Conservation (phyloP, 2,797 vertebrate genomes). For the Anguilla marmorata region DNA sequence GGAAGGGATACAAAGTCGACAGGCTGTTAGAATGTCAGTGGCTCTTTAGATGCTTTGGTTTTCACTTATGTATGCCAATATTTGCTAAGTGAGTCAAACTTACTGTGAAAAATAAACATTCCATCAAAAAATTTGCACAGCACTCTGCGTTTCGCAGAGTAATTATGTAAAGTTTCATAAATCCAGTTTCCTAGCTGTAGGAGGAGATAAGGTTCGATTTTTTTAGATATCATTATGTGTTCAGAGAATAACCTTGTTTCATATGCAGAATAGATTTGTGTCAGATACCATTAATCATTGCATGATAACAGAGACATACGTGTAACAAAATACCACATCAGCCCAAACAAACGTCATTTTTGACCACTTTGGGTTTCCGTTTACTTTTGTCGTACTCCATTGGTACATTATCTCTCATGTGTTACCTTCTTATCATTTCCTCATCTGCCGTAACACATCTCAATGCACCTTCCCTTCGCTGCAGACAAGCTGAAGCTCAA, state of each 20-base stretch:
- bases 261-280: not conserved
- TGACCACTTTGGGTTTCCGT: not conserved
- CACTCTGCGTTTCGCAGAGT: not conserved
- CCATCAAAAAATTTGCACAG: not conserved
- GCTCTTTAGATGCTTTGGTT: not conserved
- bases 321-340: not conserved
- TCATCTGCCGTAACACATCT: not conserved
- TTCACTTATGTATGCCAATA: not conserved
- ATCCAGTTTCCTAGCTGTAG: not conserved
- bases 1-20: not conserved
- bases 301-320: too few species aligned
- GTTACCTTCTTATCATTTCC: not conserved
- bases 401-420: not conserved
- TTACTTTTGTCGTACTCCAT: not conserved
- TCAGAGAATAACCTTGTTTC: not conserved
- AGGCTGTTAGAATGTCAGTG: not conserved
- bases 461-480: not conserved
- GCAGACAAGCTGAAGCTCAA: not conserved
- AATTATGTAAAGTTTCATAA: not conserved
- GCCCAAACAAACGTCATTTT: not conserved
- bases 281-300: not conserved
- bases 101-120: not conserved
- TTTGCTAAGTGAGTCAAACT: not conserved
- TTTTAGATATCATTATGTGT: not conserved
- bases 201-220: not conserved